phyloP scores from a whole-genome alignment of 2,113 vertebrate genomes.

The Lonchura striata region DNA sequence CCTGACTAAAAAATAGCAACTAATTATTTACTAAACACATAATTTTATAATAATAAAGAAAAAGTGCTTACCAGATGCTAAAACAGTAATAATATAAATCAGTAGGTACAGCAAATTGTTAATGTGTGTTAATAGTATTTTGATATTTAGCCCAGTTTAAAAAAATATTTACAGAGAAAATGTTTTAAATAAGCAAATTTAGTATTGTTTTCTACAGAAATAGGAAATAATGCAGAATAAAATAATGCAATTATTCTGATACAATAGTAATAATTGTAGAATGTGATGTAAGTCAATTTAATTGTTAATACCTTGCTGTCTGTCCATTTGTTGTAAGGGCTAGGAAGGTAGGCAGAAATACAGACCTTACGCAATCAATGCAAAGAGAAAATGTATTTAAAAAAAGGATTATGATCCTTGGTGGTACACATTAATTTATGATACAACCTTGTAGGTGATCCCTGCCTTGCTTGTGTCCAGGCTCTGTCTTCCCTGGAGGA shows the following conservation, averaged over 20 bases:
- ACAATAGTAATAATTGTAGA: not conserved
- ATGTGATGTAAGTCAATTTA: not conserved
- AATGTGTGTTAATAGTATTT: not conserved
- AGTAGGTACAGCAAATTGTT: not conserved
- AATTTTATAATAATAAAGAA: not conserved
- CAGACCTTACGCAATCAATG: not conserved
- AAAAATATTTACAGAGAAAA: not conserved
- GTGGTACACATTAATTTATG: not conserved
- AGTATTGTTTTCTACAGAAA: not conserved
- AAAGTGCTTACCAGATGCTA: not conserved
- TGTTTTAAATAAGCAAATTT: not conserved
- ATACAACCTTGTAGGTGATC: not conserved
- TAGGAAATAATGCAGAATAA: not conserved
- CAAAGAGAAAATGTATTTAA: not conserved
- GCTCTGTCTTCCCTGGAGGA: not conserved
- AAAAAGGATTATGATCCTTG: not conserved
- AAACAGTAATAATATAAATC: not conserved
- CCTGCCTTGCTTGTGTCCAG: not conserved
- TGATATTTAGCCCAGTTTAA: not conserved
- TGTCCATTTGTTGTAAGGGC: not conserved
- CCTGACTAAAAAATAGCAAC: not conserved
- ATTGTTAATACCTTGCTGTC: not conserved
- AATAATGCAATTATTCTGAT: not conserved
- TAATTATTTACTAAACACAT: not conserved
- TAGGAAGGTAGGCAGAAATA: not conserved